phyloP scores from a whole-genome alignment of 2,113 vertebrate genomes.

The Seriola dumerili region DNA sequence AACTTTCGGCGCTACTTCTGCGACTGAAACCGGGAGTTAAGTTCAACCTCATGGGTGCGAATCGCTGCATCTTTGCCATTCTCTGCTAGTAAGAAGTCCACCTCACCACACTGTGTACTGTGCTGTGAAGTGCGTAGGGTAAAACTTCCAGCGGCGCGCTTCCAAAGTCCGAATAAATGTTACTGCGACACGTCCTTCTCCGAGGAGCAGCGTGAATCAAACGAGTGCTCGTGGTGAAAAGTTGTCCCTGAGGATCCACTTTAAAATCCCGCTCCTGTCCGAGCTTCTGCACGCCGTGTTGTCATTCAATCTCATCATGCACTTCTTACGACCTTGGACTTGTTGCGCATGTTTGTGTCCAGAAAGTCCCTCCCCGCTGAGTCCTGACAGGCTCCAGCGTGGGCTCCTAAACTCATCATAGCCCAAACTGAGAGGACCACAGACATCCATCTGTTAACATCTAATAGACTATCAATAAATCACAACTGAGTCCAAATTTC shows the following conservation, averaged over 20 bases:
- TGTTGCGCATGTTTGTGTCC: slow-evolving; percentile 65
- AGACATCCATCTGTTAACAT: neutral
- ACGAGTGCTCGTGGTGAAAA: neutral
- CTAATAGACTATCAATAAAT: neutral
- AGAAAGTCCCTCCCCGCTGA: slow-evolving; percentile 67
- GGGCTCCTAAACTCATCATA: slow-evolving; percentile 5
- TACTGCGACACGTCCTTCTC: slow-evolving; percentile 8
- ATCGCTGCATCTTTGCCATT: neutral
- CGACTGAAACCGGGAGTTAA: neutral
- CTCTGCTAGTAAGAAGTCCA: neutral
- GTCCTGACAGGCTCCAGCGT: slow-evolving; percentile 35
- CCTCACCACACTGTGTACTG: neutral
- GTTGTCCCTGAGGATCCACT: neutral
- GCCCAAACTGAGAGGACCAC: neutral
- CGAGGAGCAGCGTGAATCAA: neutral
- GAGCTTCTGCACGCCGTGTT: neutral
- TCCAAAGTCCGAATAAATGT: slow-evolving; percentile 46
- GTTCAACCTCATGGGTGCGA: neutral
- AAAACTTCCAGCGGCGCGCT: slow-evolving; percentile 44
- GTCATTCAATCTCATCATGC: slow-evolving; percentile 48
- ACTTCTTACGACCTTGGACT: slow-evolving; percentile 53
- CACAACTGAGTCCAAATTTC: neutral
- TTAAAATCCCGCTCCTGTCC: neutral
- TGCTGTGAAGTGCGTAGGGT: neutral
- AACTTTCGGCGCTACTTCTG: neutral